Conservation (phyloP, 2,888 invertebrate genomes). For the Macrophya alboannulata region DNA sequence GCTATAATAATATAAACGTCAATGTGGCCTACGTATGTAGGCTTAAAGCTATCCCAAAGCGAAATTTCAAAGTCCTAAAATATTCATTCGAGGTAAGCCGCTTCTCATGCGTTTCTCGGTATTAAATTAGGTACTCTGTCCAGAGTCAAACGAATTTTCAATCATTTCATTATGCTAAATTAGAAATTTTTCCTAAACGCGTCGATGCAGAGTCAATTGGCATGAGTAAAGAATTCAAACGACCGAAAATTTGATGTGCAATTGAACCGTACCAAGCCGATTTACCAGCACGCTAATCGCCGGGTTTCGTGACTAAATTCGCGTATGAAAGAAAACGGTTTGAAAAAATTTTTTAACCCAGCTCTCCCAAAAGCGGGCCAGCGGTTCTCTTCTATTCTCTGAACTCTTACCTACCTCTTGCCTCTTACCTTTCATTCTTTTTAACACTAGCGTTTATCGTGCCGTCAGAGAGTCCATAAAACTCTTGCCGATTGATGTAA, state of each 20-base stretch:
- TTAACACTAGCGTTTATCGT: constrained; percentile 15
- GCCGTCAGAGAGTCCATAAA: constrained; percentile 25
- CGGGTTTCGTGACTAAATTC: constrained; percentile 23
- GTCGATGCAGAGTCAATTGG: too few relatives aligned
- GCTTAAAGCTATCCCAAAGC: neutral
- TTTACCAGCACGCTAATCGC: constrained; percentile 30
- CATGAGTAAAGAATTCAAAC: too few relatives aligned
- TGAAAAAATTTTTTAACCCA: neutral
- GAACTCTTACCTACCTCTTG: neutral
- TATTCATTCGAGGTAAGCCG: neutral
- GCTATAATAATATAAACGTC: neutral
- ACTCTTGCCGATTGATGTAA: constrained; percentile 34
- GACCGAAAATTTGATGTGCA: constrained; percentile 12
- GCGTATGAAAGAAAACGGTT: neutral
- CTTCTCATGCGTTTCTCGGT: neutral
- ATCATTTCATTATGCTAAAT: neutral
- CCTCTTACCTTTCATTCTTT: neutral
- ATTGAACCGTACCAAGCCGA: neutral
- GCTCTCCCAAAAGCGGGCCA: neutral
- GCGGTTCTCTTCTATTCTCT: neutral
- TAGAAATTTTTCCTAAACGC: too few relatives aligned
- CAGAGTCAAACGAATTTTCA: neutral
- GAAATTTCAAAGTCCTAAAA: constrained; percentile 11
- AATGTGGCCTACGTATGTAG: neutral
- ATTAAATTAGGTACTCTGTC: neutral